Evolutionary conservation across 2,113 vertebrate species (phyloP).

Genomic region (Microcebus jonahi): DNA sequence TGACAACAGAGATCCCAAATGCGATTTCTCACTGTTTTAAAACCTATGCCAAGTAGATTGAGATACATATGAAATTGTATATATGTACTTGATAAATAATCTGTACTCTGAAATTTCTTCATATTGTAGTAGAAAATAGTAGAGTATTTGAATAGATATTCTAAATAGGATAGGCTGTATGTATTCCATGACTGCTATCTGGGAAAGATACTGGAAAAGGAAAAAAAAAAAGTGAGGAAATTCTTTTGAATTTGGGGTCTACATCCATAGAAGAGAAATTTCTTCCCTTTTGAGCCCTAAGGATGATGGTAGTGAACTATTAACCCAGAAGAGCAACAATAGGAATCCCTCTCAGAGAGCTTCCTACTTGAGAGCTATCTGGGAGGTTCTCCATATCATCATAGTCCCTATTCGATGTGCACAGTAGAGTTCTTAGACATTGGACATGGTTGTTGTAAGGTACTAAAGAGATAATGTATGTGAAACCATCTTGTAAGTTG

Average conservation of each 20-base stretch:
- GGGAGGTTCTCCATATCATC: background rate
- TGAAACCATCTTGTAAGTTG: background rate
- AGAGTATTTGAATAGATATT: constrained; percentile 28
- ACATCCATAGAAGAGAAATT: background rate
- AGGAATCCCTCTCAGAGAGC: background rate
- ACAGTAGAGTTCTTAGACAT: background rate
- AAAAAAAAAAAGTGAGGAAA: background rate
- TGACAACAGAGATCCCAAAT: background rate
- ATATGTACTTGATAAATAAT: background rate
- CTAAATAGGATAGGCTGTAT: constrained; percentile 5
- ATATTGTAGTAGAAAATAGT: constrained; percentile 28
- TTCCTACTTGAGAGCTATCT: background rate
- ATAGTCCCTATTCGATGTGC: background rate
- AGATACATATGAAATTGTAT: background rate
- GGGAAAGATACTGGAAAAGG: constrained; percentile 7
- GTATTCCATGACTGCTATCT: background rate
- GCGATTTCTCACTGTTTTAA: background rate
- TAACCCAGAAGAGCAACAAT: background rate
- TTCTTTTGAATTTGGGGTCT: background rate
- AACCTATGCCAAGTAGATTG: background rate
- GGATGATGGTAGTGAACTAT: background rate
- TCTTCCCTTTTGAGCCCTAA: background rate
- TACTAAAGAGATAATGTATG: background rate
- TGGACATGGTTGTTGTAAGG: background rate
- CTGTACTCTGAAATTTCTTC: constrained; percentile 31